Evolutionary conservation across 1,140 invertebrate genomes (phyloP).

Genomic region (Drosophila saltans): DNA sequence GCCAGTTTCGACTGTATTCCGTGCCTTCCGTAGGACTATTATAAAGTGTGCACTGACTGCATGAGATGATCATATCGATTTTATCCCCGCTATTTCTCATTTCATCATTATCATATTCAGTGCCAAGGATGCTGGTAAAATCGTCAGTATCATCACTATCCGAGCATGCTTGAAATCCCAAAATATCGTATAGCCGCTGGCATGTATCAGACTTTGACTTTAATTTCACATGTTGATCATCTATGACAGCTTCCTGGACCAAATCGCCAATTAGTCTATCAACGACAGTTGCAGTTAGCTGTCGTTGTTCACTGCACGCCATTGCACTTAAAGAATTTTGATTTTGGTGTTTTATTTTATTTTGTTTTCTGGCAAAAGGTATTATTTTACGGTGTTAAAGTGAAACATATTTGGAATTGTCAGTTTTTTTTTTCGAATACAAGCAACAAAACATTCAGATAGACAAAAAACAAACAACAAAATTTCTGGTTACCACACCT

Average conservation of each 20-base stretch:
- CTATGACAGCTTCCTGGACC: slow-evolving; percentile 48
- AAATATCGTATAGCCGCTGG: slow-evolving; percentile 55
- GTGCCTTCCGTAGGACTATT: background rate
- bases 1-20: slow-evolving; percentile 28
- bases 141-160: slow-evolving; percentile 19
- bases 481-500: background rate
- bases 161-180: slow-evolving; percentile 40
- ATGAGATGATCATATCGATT: background rate
- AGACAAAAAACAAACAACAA: background rate
- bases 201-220: slow-evolving; percentile 35
- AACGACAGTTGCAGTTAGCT: slow-evolving; percentile 42
- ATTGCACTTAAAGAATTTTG: slow-evolving; percentile 25
- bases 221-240: slow-evolving; percentile 23
- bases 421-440: background rate
- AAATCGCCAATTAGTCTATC: slow-evolving; percentile 59
- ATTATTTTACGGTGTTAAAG: background rate
- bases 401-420: slow-evolving; percentile 15
- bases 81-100: background rate
- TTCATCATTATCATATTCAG: background rate
- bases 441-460: background rate
- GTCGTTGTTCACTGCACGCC: slow-evolving; percentile 55
- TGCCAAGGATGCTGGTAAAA: background rate
- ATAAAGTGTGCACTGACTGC: slow-evolving; percentile 19
- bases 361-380: background rate
- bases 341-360: background rate